phyloP scores from a whole-genome alignment of 1,140 invertebrate species.

The Drosophila athabasca region DNA sequence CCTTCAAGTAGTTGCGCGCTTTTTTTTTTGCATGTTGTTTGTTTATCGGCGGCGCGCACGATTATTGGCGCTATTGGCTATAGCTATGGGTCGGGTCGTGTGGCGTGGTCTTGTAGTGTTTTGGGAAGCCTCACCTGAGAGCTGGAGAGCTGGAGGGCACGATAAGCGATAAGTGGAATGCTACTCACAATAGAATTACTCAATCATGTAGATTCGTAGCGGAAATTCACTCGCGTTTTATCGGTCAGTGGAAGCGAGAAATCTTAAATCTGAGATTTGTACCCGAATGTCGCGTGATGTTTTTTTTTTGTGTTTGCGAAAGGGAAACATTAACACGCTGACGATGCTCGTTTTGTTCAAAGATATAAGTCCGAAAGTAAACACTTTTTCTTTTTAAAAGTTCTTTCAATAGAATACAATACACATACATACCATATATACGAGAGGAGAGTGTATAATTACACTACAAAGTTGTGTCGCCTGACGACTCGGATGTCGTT shows the following conservation, averaged over 20 bases:
- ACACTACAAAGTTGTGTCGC: constrained; percentile 29
- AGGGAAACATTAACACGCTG: too few species aligned
- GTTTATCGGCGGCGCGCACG: constrained; percentile 26
- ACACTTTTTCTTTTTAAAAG: not conserved
- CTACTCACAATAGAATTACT: too few species aligned
- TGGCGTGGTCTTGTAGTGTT: constrained; percentile 53
- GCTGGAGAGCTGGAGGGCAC: constrained; percentile 20
- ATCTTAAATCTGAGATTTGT: too few species aligned
- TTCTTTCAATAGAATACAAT: not conserved
- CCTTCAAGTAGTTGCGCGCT: constrained; percentile 12
- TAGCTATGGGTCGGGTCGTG: constrained; percentile 35
- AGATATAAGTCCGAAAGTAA: not conserved
- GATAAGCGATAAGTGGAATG: constrained; percentile 45
- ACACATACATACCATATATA: too few species aligned
- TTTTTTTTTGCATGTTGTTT: not conserved
- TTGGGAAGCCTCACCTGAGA: constrained; percentile 14
- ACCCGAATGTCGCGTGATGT: too few species aligned
- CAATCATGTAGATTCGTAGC: too few species aligned
- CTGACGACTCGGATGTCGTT: constrained; percentile 39
- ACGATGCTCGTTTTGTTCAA: too few species aligned
- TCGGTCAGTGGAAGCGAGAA: too few species aligned
- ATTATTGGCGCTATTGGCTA: constrained; percentile 10
- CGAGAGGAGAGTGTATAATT: constrained; percentile 2
- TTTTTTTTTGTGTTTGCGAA: too few species aligned
- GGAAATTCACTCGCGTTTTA: too few species aligned